A percentile compares a stretch with the other conserved stretches of the same genome.
Conservation (phyloP, 2,797 vertebrate genomes). For the Bradypus variegatus region DNA sequence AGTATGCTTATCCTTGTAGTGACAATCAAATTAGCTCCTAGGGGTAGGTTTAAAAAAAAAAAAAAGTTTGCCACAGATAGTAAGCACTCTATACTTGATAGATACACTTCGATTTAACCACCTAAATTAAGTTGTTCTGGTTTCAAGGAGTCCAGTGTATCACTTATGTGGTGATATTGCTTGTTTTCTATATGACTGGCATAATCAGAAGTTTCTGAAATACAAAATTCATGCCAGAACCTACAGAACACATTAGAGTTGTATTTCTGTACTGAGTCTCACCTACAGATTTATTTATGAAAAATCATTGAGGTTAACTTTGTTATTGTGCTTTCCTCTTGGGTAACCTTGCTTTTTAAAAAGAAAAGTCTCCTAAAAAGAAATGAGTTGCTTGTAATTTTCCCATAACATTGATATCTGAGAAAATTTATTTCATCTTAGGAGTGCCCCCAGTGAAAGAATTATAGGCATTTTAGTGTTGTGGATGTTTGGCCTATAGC, state of each 20-base stretch:
- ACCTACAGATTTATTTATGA: constrained; percentile 28
- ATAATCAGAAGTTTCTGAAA: constrained; percentile 39
- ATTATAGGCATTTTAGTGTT: neutral
- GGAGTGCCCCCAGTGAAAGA: neutral
- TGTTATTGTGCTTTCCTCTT: constrained; percentile 25
- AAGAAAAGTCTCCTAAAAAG: neutral
- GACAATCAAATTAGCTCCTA: neutral
- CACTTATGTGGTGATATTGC: neutral
- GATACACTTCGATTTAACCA: neutral
- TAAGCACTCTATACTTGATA: neutral
- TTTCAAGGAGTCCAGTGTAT: neutral
- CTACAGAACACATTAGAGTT: neutral
- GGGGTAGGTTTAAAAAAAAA: neutral
- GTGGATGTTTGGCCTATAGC: neutral
- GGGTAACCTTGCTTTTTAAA: neutral
- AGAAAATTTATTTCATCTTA: neutral
- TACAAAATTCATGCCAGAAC: neutral
- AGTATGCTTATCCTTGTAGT: neutral
- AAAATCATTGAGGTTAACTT: constrained; percentile 23
- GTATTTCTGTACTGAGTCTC: neutral
- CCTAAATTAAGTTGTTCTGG: neutral
- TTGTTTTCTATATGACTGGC: constrained; percentile 4
- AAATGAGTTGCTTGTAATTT: neutral
- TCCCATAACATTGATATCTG: neutral
- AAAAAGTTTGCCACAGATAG: neutral